Evolutionary conservation across 2,888 invertebrate species (phyloP).

Genomic region (Nomada flava): DNA sequence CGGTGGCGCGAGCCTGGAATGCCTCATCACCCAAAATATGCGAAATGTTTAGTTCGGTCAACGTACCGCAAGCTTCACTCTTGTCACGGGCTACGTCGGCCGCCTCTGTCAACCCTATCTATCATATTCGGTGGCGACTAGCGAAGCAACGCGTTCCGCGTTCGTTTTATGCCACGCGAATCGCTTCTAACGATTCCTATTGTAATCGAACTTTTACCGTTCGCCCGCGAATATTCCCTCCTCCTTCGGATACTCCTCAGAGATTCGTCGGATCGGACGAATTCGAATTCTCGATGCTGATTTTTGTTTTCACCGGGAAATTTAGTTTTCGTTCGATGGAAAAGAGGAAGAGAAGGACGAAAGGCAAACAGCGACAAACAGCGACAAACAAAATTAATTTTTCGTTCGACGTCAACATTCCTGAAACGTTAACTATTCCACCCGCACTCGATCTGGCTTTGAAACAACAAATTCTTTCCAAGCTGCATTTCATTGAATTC

Average conservation of each 20-base stretch:
- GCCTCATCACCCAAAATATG: constrained; percentile 51
- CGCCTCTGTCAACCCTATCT: not conserved
- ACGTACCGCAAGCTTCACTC: constrained; percentile 13
- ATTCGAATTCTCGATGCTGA: no score
- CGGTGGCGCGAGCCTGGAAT: constrained; percentile 32
- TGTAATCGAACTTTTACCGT: not conserved
- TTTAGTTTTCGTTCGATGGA: no score
- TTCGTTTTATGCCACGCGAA: not conserved
- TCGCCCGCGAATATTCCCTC: not conserved
- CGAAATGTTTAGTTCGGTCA: constrained; percentile 3
- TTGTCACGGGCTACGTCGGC: not conserved
- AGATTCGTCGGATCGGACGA: no score
- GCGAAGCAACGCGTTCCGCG: no score
- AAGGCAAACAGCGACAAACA: not conserved
- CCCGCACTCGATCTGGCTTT: not conserved
- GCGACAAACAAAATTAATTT: not conserved
- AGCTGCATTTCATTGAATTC: not conserved
- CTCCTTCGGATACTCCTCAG: no score
- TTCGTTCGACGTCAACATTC: not conserved
- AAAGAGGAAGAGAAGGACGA: no score
- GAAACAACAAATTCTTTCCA: not conserved
- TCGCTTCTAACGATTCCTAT: not conserved
- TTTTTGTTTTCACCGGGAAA: no score
- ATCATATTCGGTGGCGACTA: not conserved
- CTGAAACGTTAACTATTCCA: not conserved